Evolutionary conservation across 2,888 invertebrate genomes (phyloP), one percentile per base, ranked within the genome.

Genomic region (Pristionchus japonicus): DNA sequence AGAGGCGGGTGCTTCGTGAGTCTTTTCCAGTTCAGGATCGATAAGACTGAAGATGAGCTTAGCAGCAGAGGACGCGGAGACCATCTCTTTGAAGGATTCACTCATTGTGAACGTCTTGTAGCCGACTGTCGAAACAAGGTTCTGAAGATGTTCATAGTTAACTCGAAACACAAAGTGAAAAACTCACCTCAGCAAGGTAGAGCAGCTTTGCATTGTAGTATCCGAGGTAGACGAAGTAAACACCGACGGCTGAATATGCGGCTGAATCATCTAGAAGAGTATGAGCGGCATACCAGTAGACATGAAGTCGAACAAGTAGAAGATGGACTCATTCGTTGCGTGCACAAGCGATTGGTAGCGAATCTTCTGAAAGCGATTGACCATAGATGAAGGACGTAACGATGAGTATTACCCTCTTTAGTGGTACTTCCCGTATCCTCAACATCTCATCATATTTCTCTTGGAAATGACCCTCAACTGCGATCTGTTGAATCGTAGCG

Each of bases 301-400:
- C 15, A 80, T 1, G 80, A 43, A 80, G 31, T 80, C 80, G 80
- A 80, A 49, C 13, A 80, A 3, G 20, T 40, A 47, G 49, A 43
- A 49, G 43, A 49, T 49, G 31, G 80, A 80, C 31, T 80, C 80
- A 15, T 80, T 80, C 15, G 49, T 49, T n/a, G 80, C 80, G 17
- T 80, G 80, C 27, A 80, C 37, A 23, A 80, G 20, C 3, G 80
- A 47, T 15, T 49, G 43, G 11, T 47, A 80, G 7, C 27, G 31
- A 13, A 80, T n/a, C 27, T 80, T 80, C 80, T 80, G 43, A 27
- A 80, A 15, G 23, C 4, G 23, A 0, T 74, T 23, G 37, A 31
- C 20, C 0, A 70, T 34, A 37, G 4, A 7, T 64, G 31, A 20
- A n/a, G n/a, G 31, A 23, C 6, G 3, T 27, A 23, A 31, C 0